Base-by-base conservation (phyloP, 2,797 vertebrate species). In the Rachycentron canadum region DNA sequence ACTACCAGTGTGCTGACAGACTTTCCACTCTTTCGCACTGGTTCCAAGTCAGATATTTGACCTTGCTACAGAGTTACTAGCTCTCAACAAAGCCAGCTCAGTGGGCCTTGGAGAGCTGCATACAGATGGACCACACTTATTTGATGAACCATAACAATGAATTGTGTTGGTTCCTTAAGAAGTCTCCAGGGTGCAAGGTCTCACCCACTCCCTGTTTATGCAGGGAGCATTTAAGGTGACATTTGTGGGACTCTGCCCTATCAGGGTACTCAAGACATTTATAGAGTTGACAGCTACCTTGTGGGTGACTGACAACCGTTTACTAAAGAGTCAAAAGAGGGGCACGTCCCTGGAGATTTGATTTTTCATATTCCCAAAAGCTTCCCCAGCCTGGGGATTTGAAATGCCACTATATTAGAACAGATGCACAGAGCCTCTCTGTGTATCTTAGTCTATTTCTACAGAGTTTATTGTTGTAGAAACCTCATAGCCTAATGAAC, bases 271-370 rank as follows among this genome's bases (percentile, higher is more conserved):
- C 9, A 2, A 61, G 52, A 58, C 26, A 63, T 86, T 63, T 26
- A 43, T 57, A 4, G 34, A 66, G 55, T 17, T 78, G 79, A 86
- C 69, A 65, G 56, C 47, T 75, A 59, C 43, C 59, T 63, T 86
- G 57, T 62, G 56, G 63, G 49, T 75, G 76, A 86, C 30, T 81
- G 75, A 73, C 69, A 79, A 63, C 34, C 23, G 71, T 57, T 62
- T 77, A 71, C 77, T 86, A 67, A 28, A 30, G 41, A 69, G 76
- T 67, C 66, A 69, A 38, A 12, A 10, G 74, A 76, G 65, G n/a
- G 69, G 9, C 57, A 57, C 40, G 56, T 78, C 71, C 65, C 43
- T 36, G 56, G 36, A 68, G 64, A 73, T 70, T 70, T 34, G 8
- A 60, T 58, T 78, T 13, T 25, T 57, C 60, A 64, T 79, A 62